Base-by-base conservation (phyloP, 2,797 vertebrate species). In the Tragelaphus oryx region DNA sequence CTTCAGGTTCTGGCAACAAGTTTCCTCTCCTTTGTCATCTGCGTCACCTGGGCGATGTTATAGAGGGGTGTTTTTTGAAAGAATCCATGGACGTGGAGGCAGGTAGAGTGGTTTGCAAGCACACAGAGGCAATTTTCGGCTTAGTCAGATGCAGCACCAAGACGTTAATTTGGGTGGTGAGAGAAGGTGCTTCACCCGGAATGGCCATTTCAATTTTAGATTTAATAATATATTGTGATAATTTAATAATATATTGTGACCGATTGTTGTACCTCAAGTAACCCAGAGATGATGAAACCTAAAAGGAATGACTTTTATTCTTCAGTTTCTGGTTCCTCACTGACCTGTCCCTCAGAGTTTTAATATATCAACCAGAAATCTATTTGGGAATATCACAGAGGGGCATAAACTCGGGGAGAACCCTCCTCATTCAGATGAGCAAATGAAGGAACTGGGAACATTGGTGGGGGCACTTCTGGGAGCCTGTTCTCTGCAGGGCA, bases 121-220 rank as follows among this genome's bases (percentile, higher is more conserved):
- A 68, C 65, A 68, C 65, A 24, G 0, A 1, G 9, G 18, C 65
- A 68, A 22, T 68, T 68, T 68, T 37, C 16, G 18, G 62, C 60
- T 54, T 24, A 24, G 20, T 82, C 74, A 24, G 5, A 11, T 13
- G 8, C 24, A 54, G 71, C 60, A 17, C 30, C 11, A 13, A 85
- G 59, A 48, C 1, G 28, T 28, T 52, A 78, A 65, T 83, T 87
- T 2, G 0, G 68, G 88, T 4, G 22, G n/a, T 14, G 24, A 74
- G 33, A 81, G 37, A 41, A 78, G 41, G 6, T 33, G 24, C 84
- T 74, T 62, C n/a, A 2, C 74, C 65, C n/a, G 80, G 60, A 18
- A 26, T 30, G 18, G 30, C 55, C 57, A 18, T 57, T 89, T 54
- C 22, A 8, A 4, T 93, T 95, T 93, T 85, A 88, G 59, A 71